These are phyloP conservation scores for Chitala chitala DNA, from an alignment of 2,113 vertebrate genomes.

Conservation along the genomic window DNA sequence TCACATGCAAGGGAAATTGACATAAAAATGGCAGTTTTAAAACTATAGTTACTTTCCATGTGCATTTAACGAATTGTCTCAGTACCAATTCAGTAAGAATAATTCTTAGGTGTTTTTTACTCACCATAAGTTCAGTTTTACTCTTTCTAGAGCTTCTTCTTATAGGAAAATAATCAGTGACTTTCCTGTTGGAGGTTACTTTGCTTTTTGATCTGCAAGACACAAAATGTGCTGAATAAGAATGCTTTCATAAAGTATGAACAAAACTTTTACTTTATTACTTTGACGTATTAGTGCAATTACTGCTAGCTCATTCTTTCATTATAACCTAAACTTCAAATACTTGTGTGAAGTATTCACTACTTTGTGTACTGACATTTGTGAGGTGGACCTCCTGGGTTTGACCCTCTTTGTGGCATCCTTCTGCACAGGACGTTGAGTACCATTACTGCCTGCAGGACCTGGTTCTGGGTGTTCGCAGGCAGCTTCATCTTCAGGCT, in stretches of 20 bases:
- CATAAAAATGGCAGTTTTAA: no score
- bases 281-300: no score
- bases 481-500: slow-evolving; percentile 29
- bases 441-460: slow-evolving; percentile 28
- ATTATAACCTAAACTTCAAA: no score
- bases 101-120: no score
- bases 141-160: slow-evolving; percentile 88
- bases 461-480: slow-evolving; percentile 14
- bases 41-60: no score
- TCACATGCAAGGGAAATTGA: no score
- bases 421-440: slow-evolving; percentile 46
- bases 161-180: slow-evolving; percentile 89
- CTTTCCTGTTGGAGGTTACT: slow-evolving; percentile 74
- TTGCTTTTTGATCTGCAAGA: slow-evolving; percentile 67
- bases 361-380: slow-evolving; percentile 62
- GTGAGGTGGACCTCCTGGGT: slow-evolving; percentile 62
- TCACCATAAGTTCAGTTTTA: slow-evolving; percentile 81
- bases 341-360: no score
- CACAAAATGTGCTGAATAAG: background rate
- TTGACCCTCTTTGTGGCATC: slow-evolving; percentile 55
- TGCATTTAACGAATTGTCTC: no score
- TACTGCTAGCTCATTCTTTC: no score
- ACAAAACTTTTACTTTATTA: no score
- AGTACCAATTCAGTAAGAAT: no score
- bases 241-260: no score